phyloP scores from a whole-genome alignment of 2,888 invertebrate species.

The Xestobium rufovillosum region DNA sequence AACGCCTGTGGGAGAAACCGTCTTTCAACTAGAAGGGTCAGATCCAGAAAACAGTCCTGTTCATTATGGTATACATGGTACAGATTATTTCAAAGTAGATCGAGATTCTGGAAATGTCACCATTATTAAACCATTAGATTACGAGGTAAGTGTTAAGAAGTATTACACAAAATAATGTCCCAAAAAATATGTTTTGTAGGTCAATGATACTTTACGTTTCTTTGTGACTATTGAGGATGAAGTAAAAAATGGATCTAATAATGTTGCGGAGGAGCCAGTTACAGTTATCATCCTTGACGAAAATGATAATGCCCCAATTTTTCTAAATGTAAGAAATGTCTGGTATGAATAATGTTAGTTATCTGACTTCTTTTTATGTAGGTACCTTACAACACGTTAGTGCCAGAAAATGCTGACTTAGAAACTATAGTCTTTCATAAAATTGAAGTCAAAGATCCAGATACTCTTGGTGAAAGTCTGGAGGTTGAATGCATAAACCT shows the following conservation, averaged over 20 bases:
- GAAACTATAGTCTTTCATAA: slow-evolving; percentile 66
- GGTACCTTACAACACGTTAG: slow-evolving; percentile 73
- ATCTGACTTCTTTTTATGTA: slow-evolving; percentile 40
- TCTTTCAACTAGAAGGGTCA: slow-evolving; percentile 69
- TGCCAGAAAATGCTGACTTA: slow-evolving; percentile 66
- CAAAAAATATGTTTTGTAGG: slow-evolving; percentile 46
- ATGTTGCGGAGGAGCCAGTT: slow-evolving; percentile 67
- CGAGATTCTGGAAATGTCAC: slow-evolving; percentile 71
- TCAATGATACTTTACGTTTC: slow-evolving; percentile 70
- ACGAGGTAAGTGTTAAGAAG: slow-evolving; percentile 55
- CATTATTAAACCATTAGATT: slow-evolving; percentile 69
- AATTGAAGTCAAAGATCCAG: slow-evolving; percentile 70
- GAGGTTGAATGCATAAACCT: slow-evolving; percentile 60
- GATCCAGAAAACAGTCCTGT: slow-evolving; percentile 77
- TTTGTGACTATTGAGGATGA: slow-evolving; percentile 75
- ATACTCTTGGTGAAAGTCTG: slow-evolving; percentile 72
- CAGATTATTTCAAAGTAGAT: slow-evolving; percentile 74
- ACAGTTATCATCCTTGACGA: slow-evolving; percentile 80
- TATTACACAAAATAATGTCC: not conserved
- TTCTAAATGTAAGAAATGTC: slow-evolving; percentile 63
- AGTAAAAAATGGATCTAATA: slow-evolving; percentile 56
- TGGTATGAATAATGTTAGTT: not conserved
- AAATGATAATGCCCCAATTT: slow-evolving; percentile 80
- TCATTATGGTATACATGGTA: slow-evolving; percentile 65
- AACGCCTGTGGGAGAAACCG: slow-evolving; percentile 67